Base-by-base conservation (phyloP, 2,888 invertebrate genomes). In the Strigamia maritima region DNA sequence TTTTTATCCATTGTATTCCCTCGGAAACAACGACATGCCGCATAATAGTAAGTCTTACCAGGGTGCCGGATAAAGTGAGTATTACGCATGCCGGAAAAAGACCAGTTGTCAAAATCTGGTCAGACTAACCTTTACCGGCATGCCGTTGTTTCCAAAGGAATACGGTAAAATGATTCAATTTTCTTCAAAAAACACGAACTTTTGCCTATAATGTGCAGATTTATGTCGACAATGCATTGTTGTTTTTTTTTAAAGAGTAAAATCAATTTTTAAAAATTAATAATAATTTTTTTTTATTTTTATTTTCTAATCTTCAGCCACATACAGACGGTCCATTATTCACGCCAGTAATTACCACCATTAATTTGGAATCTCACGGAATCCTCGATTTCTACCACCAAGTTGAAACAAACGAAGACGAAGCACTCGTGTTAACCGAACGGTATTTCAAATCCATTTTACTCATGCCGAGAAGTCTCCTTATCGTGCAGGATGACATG, bases 281-380 rank as follows among this genome's bases (percentile, higher is more conserved):
- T n/a, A n/a, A n/a, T n/a, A 70, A n/a, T n/a, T n/a, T 19, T 14
- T 70, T 16, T 10, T 75, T 75, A 35, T 6, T 7, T 28, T n/a
- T 12, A 28, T 75, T 75, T 75, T 75, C 12, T 6, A 76, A 35
- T 35, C 16, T 8, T 38, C 44, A 91, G 91, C 94, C 98, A 1
- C 98, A 99, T 87, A 91, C 93, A 28, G 99, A 99, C 87, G 99
- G 99, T 0, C 93, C 95, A 0, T 87, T 98, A 19, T 99, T 97
- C 86, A 91, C 92, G 86, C 97, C 98, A 0, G 92, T 92, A 16
- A 94, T 99, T 79, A 92, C 95, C 22, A 99, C 98, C 0, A 92
- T 99, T 80, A 94, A 92, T 76, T 91, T 96, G 83, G 96, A 97
- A 0, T 94, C 96, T 0, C 94, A 97, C 85, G 93, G 93, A 14